Percentiles rank a stretch among this genome's conserved stretches.
Evolutionary conservation across 2,888 invertebrate genomes (phyloP).

Genomic region (Brachyptera risi): DNA sequence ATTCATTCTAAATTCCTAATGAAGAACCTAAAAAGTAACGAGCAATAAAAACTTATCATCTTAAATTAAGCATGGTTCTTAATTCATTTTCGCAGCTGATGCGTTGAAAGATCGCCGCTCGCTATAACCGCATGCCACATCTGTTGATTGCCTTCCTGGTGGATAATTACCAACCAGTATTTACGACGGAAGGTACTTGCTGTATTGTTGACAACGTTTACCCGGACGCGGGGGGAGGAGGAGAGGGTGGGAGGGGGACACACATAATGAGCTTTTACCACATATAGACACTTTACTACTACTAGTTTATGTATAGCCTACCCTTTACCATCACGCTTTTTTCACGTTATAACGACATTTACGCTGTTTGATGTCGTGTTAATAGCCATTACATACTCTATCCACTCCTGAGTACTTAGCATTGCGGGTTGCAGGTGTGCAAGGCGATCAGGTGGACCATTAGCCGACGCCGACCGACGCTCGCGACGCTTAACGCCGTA

Average conservation of each 20-base stretch:
- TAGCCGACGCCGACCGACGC: slow-evolving; percentile 7
- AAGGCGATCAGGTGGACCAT: slow-evolving; percentile 24
- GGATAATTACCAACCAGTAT: slow-evolving; percentile 11
- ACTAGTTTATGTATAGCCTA: slow-evolving; percentile 19
- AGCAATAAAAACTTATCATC: too few relatives aligned
- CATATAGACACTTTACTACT: slow-evolving; percentile 18
- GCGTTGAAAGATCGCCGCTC: too few relatives aligned
- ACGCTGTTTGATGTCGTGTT: slow-evolving; percentile 22
- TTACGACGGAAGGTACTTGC: slow-evolving; percentile 8
- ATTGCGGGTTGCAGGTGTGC: slow-evolving; percentile 22
- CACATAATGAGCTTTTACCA: slow-evolving; percentile 18
- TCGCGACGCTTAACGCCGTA: slow-evolving; percentile 4
- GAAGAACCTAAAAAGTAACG: too few relatives aligned
- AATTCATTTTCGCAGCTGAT: too few relatives aligned
- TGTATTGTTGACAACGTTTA: slow-evolving; percentile 18
- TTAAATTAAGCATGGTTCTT: too few relatives aligned
- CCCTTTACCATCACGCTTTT: slow-evolving; percentile 21
- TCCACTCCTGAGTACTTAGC: slow-evolving; percentile 22
- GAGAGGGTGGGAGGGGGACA: slow-evolving; percentile 2
- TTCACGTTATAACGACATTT: slow-evolving; percentile 25
- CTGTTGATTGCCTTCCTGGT: slow-evolving; percentile 16
- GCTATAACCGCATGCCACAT: too few relatives aligned
- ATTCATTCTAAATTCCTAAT: too few relatives aligned
- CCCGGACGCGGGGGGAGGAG: too few relatives aligned
- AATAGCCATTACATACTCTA: neutral